A percentile compares a stretch with the other conserved stretches of the same genome.
phyloP scores from a whole-genome alignment of 2,113 vertebrate species.

The Dasypus novemcinctus region DNA sequence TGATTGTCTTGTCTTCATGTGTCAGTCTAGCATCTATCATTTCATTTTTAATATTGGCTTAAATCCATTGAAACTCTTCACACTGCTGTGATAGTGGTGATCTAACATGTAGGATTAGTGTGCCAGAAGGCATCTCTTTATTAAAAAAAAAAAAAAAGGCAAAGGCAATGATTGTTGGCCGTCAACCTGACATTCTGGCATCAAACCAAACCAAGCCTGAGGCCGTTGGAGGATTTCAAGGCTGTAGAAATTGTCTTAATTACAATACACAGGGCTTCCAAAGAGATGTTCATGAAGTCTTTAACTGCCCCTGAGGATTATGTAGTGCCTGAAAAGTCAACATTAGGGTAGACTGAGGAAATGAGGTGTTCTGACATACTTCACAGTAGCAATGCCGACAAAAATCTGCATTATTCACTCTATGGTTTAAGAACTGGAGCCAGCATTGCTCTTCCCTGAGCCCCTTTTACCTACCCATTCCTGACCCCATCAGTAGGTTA shows the following conservation, averaged over 20 bases:
- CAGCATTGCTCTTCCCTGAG: background rate
- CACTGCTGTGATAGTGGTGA: constrained; percentile 23
- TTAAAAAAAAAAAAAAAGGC: background rate
- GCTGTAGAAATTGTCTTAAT: constrained; percentile 64
- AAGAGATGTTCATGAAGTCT: background rate
- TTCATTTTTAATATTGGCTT: constrained; percentile 35
- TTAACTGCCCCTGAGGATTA: background rate
- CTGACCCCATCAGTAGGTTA: background rate
- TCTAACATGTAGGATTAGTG: background rate
- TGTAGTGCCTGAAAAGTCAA: background rate
- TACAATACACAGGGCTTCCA: constrained; percentile 37
- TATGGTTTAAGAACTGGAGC: background rate
- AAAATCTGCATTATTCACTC: background rate
- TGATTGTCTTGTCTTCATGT: background rate
- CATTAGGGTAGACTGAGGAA: background rate
- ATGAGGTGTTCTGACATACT: background rate
- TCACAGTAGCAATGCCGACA: background rate
- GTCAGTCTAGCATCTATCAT: background rate
- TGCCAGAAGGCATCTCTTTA: constrained; percentile 50
- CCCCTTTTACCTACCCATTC: background rate
- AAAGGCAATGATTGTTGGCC: constrained; percentile 61
- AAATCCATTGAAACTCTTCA: constrained; percentile 40
- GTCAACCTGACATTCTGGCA: constrained; percentile 66
- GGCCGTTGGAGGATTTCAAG: constrained; percentile 52
- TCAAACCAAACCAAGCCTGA: constrained; percentile 65